Percentiles rank a stretch among this genome's conserved stretches.
phyloP scores from a whole-genome alignment of 2,797 vertebrate species.

The Cynopterus sphinx region DNA sequence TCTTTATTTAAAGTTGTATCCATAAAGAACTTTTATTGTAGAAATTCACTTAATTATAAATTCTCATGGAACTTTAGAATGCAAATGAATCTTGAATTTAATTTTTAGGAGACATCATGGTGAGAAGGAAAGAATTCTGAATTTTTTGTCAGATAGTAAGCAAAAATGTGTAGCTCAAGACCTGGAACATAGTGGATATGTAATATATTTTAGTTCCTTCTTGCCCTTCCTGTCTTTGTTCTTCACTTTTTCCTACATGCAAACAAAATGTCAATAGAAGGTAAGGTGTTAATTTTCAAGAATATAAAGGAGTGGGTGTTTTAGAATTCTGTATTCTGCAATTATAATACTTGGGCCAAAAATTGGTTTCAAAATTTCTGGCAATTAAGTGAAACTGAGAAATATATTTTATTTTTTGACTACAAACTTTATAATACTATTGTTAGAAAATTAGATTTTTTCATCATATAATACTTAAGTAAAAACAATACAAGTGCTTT shows the following conservation, averaged over 20 bases:
- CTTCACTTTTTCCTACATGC: not conserved
- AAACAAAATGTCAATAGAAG: not conserved
- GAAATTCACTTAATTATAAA: slow-evolving; percentile 27
- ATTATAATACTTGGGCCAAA: not conserved
- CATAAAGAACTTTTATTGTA: slow-evolving; percentile 41
- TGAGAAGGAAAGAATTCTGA: not conserved
- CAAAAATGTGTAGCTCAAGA: not conserved
- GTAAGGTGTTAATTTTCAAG: not conserved
- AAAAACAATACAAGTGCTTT: not conserved
- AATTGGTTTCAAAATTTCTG: not conserved
- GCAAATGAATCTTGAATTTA: not conserved
- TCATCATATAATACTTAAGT: not conserved
- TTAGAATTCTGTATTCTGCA: not conserved
- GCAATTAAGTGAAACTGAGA: not conserved
- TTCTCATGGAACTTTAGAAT: slow-evolving; percentile 25
- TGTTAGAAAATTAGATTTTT: not conserved
- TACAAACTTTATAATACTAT: not conserved
- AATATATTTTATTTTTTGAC: not conserved
- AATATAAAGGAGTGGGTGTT: not conserved
- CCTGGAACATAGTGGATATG: not conserved
- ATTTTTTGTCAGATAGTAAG: not conserved
- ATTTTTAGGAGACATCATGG: not conserved
- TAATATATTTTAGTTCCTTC: not conserved
- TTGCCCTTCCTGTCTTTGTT: not conserved
- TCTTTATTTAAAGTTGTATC: slow-evolving; percentile 50